phyloP scores from a whole-genome alignment of 1,140 invertebrate species.

The Copidosoma floridanum region DNA sequence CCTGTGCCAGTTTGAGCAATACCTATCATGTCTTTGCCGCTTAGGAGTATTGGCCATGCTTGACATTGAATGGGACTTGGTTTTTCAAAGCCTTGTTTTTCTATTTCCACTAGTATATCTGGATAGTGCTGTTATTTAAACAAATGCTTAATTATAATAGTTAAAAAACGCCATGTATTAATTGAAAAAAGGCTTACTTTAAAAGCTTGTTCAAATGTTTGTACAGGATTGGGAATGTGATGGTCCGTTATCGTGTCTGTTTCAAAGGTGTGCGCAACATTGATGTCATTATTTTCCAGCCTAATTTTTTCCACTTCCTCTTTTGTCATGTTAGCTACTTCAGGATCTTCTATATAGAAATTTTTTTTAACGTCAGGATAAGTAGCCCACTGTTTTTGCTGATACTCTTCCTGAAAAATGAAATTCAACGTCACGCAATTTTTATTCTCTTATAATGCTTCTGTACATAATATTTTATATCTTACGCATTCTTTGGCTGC shows the following conservation, averaged over 20 bases:
- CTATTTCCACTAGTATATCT: conserved; percentile 79
- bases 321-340: conserved; percentile 64
- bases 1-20: conserved; percentile 93
- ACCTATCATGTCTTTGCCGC: conserved; percentile 85
- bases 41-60: conserved; percentile 84
- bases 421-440: too few species aligned
- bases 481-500: conserved; percentile 28
- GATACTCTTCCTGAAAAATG: conserved; percentile 56
- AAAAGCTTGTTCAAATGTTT: conserved; percentile 84
- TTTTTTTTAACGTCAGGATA: conserved; percentile 72
- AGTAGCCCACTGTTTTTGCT: conserved; percentile 62
- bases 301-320: conserved; percentile 65
- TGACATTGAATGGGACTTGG: conserved; percentile 92
- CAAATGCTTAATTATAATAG: conserved; percentile 9
- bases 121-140: conserved; percentile 65
- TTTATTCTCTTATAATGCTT: too few species aligned
- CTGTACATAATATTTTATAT: too few species aligned
- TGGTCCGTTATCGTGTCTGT: conserved; percentile 41
- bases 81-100: conserved; percentile 74
- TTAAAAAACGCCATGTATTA: neutral
- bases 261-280: conserved; percentile 54
- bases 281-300: conserved; percentile 70
- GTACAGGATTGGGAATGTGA: conserved; percentile 79
- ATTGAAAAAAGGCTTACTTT: too few species aligned
- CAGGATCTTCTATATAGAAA: conserved; percentile 80